Conservation (phyloP, 2,888 invertebrate genomes). For the Trachelus troglodyta region DNA sequence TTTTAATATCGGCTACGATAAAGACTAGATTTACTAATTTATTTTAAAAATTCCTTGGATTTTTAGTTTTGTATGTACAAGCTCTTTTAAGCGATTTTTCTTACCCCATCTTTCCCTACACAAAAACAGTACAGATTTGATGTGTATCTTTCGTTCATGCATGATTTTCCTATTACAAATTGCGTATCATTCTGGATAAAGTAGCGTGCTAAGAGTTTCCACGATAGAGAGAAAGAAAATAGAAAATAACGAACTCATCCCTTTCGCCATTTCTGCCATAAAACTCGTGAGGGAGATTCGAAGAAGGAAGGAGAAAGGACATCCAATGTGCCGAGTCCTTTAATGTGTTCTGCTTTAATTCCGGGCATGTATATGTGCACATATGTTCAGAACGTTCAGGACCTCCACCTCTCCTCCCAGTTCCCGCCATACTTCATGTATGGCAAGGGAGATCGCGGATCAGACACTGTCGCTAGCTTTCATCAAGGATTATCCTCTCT, state of each 20-base stretch:
- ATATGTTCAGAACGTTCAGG: constrained; percentile 28
- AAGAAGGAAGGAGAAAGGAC: not conserved
- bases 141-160: not conserved
- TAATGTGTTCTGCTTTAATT: constrained; percentile 36
- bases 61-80: no score
- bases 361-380: constrained; percentile 17
- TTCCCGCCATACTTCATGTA: not conserved
- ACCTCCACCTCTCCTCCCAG: not conserved
- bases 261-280: not conserved
- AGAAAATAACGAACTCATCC: not conserved
- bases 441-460: constrained; percentile 35
- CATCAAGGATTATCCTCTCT: constrained; percentile 43
- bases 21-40: no score
- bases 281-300: not conserved
- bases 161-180: not conserved
- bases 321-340: constrained; percentile 9
- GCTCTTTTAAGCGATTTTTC: no score
- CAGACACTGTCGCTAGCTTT: constrained; percentile 42
- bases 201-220: not conserved
- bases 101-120: no score
- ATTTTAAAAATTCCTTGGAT: no score
- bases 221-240: not conserved
- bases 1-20: no score
- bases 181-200: not conserved
- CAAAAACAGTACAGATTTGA: no score